phyloP scores from a whole-genome alignment of 2,797 vertebrate genomes.

The Labeo calbasu region DNA sequence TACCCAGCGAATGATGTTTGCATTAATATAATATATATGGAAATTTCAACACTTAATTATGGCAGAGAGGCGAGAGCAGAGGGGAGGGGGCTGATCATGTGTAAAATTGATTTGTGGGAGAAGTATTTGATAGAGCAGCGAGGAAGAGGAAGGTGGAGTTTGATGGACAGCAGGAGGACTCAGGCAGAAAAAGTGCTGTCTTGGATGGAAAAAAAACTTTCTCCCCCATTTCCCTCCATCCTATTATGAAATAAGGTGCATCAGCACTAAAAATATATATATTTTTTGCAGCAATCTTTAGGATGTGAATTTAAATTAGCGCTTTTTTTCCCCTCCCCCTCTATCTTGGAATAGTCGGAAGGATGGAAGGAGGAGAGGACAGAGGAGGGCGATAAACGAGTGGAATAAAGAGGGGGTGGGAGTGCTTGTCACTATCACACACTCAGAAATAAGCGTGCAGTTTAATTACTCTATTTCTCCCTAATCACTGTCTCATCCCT shows the following conservation, averaged over 20 bases:
- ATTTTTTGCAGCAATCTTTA: constrained; percentile 74
- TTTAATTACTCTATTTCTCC: constrained; percentile 52
- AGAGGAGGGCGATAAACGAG: constrained; percentile 36
- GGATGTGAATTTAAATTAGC: constrained; percentile 60
- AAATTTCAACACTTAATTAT: constrained; percentile 99
- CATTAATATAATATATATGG: constrained; percentile 99
- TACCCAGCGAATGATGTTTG: constrained; percentile 99
- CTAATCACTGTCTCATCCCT: constrained; percentile 49
- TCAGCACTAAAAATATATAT: constrained; percentile 80
- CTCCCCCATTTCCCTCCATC: constrained; percentile 63
- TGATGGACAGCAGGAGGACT: constrained; percentile 86
- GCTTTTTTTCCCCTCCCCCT: constrained; percentile 4
- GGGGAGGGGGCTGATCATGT: constrained; percentile 99
- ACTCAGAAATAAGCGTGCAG: constrained; percentile 50
- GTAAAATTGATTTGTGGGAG: constrained; percentile 99
- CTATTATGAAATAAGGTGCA: constrained; percentile 81
- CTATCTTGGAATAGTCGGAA: constrained; percentile 19
- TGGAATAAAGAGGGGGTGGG: constrained; percentile 59
- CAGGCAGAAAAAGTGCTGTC: constrained; percentile 84
- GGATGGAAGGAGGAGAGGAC: constrained; percentile 61
- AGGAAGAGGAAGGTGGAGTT: constrained; percentile 80
- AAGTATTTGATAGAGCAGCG: constrained; percentile 98
- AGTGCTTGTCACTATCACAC: constrained; percentile 45
- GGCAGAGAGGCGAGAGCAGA: constrained; percentile 94
- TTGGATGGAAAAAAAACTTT: constrained; percentile 69